Evolutionary conservation across 2,113 vertebrate genomes (phyloP), one percentile per base, ranked within the genome.

Genomic region (Spilogale gracilis): DNA sequence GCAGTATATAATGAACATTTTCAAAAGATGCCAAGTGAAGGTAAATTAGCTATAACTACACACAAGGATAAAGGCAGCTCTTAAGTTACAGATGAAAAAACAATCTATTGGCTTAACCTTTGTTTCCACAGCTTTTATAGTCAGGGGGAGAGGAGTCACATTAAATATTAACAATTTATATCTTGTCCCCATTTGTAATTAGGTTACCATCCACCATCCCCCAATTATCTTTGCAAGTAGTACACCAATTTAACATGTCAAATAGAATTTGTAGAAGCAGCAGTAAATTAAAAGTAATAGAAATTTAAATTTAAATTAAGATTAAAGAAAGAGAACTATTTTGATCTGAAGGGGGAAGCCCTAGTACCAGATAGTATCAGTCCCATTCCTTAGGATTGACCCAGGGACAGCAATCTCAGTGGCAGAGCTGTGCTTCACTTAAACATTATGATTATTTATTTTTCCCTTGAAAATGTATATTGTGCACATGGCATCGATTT

Each of bases 1-100:
- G 48, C 63, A 94, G 8, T 32, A 69, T 60, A 50, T 71, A 92
- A 92, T 93, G 85, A 90, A 93, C 81, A 74, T 85, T 97, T 97
- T 96, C 23, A 25, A 74, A 95, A 90, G 54, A 84, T 81, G n/a
- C 17, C 65, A 91, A 93, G 32, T 76, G 89, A 95, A 50, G 69
- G 52, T 69, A 58, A 71, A 71, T 84, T 88, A 87, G 60, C 43
- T 86, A 81, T 20, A 58, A 79, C 48, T 56, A 18, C 38, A 25
- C 43, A 87, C 89, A 95, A 30, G 14, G 32, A 25, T 87, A 93
- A 94, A 32, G 2, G n/a, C 30, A 60, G 4, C n/a, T 32, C 13
- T 79, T 52, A 63, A 76, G 17, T 91, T 91, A 50, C 10, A 84
- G 13, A 60, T 93, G n/a, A 83, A 94, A 61, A 27, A 94, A 89